Evolutionary conservation across 64 coral and sea anemone genomes (phyloP), one percentile per base, ranked within the genome.

Genomic region (Porites lutea): DNA sequence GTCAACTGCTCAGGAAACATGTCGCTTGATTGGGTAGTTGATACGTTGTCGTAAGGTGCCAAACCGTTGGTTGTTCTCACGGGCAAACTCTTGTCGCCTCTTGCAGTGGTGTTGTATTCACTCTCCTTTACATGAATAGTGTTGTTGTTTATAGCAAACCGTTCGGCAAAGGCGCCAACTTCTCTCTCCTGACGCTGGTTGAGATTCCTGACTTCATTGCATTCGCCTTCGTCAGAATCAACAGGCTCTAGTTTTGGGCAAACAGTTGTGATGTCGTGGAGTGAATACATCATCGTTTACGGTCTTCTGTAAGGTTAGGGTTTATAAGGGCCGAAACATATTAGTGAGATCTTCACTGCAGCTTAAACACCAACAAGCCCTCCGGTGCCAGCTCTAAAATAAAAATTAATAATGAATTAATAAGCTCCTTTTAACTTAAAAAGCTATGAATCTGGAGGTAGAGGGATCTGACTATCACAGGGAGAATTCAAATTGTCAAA

Each of bases 171-270:
- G 19, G 15, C 20, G 44, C 69, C 62, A 61, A 6, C 13, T 10
- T 69, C 62, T 18, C 10, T 47, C 8, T 84, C 64, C 2, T 46
- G 50, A 20, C 53, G 81, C 20, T 84, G 21, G 14, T 9, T 66
- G 6, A 63, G 6, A 52, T 43, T 21, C 15, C 69, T 63, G 20
- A 52, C 81, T 84, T 84, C 62, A n/a, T n/a, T 19, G 20, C 6
- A 64, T 48, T 52, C 61, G 8, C 6, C 47, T 51, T 84, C 81
- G 18, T 69, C 81, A 52, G 63, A 68, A 3, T 3, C 73, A 6
- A 84, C 46, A 16, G 45, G 81, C 63, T 84, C 81, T 3, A 84
- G 15, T 84, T 84, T 84, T 84, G 62, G 16, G 47, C 81, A 68
- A 13, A 69, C 81, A 50, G 8, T 84, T 20, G 81, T 68, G 45